Base-by-base conservation (phyloP, 2,797 vertebrate species). In the Diplodus sargus region DNA sequence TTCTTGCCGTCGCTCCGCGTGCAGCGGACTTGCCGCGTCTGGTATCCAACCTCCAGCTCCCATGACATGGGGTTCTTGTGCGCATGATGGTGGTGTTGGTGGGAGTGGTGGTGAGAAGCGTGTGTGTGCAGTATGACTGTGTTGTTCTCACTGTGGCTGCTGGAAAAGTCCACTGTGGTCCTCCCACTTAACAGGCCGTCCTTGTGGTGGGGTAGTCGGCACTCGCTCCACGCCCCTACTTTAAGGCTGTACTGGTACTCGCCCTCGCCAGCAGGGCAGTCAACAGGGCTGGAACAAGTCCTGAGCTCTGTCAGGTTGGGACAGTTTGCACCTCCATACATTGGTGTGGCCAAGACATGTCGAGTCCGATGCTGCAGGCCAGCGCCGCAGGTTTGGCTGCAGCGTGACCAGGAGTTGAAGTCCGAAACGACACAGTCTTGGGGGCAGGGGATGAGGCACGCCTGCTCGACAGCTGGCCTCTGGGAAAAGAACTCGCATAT, bases 361-460 rank as follows among this genome's bases (percentile, higher is more conserved):
- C 98, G 95, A 0, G 94, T 96, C 62, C 96, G 94, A 84, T 99
- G 95, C 87, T 97, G 97, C 52, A 96, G 76, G 53, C 93, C 93
- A 39, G 53, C 43, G 7, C 95, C 90, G 0, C 98, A 99, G 1
- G 90, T 95, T 58, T 86, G 74, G 67, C 95, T 92, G 30, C 98
- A 99, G 61, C 67, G 77, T 0, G 98, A 99, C 98, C 98, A 99
- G 1, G 82, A 28, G 0, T 96, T 97, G 89, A 98, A 99, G 81
- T 96, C 94, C 0, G 98, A 98, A 1, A 98, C 96, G 0, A 99
- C 93, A 13, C 98, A 99, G 89, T 97, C 96, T 81, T 97, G 95
- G 0, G 98, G 98, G 78, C 98, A 99, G 4, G 98, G 98, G 59
- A 98, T 95, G 76, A 99, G 95, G 88, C 98, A 99, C 1, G 97